Conservation (phyloP, 1,140 invertebrate species). For the Drosophila varians region DNA sequence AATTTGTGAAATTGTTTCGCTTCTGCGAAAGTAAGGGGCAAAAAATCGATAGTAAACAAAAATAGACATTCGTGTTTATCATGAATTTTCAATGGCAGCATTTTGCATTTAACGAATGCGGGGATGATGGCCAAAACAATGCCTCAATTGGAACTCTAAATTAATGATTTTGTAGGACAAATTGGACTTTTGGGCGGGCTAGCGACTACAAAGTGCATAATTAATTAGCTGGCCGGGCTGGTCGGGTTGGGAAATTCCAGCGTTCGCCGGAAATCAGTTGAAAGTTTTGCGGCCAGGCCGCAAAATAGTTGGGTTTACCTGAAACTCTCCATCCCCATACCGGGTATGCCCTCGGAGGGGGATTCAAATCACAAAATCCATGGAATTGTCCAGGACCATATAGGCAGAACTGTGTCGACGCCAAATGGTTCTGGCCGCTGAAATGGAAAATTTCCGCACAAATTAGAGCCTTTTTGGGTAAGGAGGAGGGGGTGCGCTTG, state of each 20-base stretch:
- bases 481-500: not conserved
- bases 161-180: constrained; percentile 71
- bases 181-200: constrained; percentile 10
- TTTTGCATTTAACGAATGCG: constrained; percentile 15
- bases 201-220: constrained; percentile 63
- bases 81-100: constrained; percentile 57
- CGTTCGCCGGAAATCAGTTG: constrained; percentile 26
- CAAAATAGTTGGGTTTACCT: constrained; percentile 59
- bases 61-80: constrained; percentile 57
- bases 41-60: constrained; percentile 22
- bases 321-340: constrained; percentile 7
- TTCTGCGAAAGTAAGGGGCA: constrained; percentile 42
- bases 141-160: constrained; percentile 50
- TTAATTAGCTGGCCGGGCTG: constrained; percentile 53
- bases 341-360: not conserved
- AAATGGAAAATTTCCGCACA: constrained; percentile 35
- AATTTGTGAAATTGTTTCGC: constrained; percentile 71
- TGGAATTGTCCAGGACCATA: constrained; percentile 75
- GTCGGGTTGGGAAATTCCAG: constrained; percentile 1
- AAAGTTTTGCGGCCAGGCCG: constrained; percentile 38
- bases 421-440: constrained; percentile 71
- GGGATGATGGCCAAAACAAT: constrained; percentile 40
- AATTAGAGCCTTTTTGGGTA: constrained; percentile 28
- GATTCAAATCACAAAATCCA: constrained; percentile 79
- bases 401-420: constrained; percentile 75